Evolutionary conservation across 1,140 invertebrate species (phyloP), one percentile per base, ranked within the genome.

Genomic region (Palaemon carinicauda): DNA sequence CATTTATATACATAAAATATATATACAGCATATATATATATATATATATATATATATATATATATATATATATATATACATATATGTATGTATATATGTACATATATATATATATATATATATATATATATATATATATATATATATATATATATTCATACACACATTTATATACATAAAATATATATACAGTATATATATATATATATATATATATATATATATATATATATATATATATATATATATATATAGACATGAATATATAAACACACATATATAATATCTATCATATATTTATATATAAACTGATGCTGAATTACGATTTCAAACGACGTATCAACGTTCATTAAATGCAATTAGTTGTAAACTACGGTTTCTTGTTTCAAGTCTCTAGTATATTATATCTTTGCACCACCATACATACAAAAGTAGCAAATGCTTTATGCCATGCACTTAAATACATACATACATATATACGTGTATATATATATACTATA

Each of bases 41-140:
- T 60, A 60, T 60, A 60, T 60, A 60, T 60, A 60, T 60, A 60
- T 60, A 60, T 60, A 60, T 60, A 60, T 60, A 27, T 60, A 27
- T 60, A 27, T 60, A 33, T 33, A 73, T 21, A 50, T 50, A 50
- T 19, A 41, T 41, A 41, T 41, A 41, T 27, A 19, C 27, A 31
- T 74, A 15, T 29, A 27, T 19, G 7, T 19, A 27, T 33, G 27
- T 24, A 33, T 24, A 50, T 74, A 19, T 31, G 27, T 74, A 74
- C 27, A 74, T 31, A 74, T 50, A 74, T 74, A 74, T 74, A 74
- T 74, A 74, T 74, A 74, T 74, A 74, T 74, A 74, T 74, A 74
- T 74, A 74, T 74, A 74, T 74, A 74, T 74, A 74, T 74, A 74
- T 74, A 74, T 74, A 74, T 74, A 74, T 74, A 74, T 74, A 74